A percentile compares a stretch with the other conserved stretches of the same genome.
phyloP scores from a whole-genome alignment of 2,113 vertebrate genomes.

The Clinocottus analis region DNA sequence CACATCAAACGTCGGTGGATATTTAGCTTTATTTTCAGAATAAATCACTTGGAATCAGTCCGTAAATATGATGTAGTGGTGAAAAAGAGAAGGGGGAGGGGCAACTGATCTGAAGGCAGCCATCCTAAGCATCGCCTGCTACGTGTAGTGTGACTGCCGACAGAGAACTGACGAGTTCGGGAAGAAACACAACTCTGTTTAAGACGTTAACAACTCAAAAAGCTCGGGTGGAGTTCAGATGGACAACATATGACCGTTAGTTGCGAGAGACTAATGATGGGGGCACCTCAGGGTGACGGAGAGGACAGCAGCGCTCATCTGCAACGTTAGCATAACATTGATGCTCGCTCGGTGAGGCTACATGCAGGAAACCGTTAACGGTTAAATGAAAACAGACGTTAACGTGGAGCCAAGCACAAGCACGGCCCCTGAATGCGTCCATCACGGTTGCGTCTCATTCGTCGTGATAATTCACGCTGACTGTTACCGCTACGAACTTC shows the following conservation, averaged over 20 bases:
- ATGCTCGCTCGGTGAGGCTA: conserved; percentile 8
- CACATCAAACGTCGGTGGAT: background rate
- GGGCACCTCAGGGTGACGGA: background rate
- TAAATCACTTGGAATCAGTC: background rate
- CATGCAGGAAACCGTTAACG: too few species aligned
- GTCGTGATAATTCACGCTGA: background rate
- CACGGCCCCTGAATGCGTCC: background rate
- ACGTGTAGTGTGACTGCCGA: conserved; percentile 38
- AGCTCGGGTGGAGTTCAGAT: background rate
- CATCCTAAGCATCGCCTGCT: conserved; percentile 13
- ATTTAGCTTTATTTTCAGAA: background rate
- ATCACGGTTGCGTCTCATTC: too few species aligned
- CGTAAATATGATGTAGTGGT: background rate
- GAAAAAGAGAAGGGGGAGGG: background rate
- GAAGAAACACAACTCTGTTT: background rate
- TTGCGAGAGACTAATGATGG: too few species aligned
- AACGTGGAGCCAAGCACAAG: background rate
- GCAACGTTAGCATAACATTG: background rate
- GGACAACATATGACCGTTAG: background rate
- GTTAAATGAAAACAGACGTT: background rate
- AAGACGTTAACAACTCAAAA: too few species aligned
- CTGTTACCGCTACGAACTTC: conserved; percentile 26
- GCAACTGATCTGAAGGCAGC: conserved; percentile 24
- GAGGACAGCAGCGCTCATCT: conserved; percentile 6
- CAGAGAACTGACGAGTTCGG: background rate